Evolutionary conservation across 2,888 invertebrate species (phyloP), one percentile per base, ranked within the genome.

Genomic region (Polydrusus pterygomalis): DNA sequence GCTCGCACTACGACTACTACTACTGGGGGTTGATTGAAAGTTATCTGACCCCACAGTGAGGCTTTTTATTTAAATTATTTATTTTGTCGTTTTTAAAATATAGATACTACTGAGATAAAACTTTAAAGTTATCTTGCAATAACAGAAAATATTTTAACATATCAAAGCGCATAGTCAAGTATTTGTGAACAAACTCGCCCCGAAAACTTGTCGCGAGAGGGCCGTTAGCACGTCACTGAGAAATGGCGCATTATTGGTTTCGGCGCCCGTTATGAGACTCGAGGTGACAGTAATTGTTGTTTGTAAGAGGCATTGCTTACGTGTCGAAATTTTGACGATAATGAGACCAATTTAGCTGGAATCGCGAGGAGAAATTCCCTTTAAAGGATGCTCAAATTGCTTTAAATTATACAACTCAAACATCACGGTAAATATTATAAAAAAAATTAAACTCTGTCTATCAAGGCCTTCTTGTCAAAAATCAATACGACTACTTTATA

Each of bases 271-370:
- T 60, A 0, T 60, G 15, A 60, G 47, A 51, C 49, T 45, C 49
- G 51, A 47, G 51, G 49, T 60, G 58, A 60, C 47, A 51, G 65
- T 51, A 65, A 65, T 65, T 65, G 65, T 65, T 65, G 65, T 65
- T 65, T 65, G 65, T 51, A 65, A 51, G 34, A 49, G 65, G 47
- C 65, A 30, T 18, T 49, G 65, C 65, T 65, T 65, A 65, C 65
- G 65, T 65, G 65, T 49, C 40, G 68, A 68, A 68, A 54, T 60
- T 56, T 38, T n/a, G 54, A 54, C 68, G 68, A 68, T 68, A 68
- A 68, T 56, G 68, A 68, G 54, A 25, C 68, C 38, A 68, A 68
- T 68, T 68, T 68, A 68, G 40, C n/a, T 68, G 8, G 8, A 38
- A 51, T 64, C 64, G 15, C 20, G 17, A 30, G 8, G 64, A 65